Evolutionary conservation across 2,113 vertebrate genomes (phyloP).

Genomic region (Sarotherodon lohbergeri): DNA sequence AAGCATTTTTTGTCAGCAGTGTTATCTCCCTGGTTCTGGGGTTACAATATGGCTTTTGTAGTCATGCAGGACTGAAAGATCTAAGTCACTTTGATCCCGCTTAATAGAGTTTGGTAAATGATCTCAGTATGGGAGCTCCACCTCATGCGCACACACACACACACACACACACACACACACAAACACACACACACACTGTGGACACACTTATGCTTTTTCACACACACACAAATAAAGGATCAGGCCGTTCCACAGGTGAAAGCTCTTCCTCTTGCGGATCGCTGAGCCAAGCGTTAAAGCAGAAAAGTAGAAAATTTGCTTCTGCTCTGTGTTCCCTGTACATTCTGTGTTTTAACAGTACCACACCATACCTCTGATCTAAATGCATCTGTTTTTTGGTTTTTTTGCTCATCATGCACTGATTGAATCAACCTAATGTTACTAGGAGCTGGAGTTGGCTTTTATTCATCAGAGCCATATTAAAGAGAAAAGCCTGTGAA

Average conservation of each 20-base stretch:
- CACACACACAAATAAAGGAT: neutral
- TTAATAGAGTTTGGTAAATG: constrained; percentile 77
- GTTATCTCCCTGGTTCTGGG: constrained; percentile 59
- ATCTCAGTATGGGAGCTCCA: constrained; percentile 65
- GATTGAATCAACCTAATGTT: neutral
- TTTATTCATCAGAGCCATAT: neutral
- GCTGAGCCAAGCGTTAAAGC: constrained; percentile 46
- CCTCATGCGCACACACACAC: neutral
- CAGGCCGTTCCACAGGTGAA: constrained; percentile 51
- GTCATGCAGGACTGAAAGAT: constrained; percentile 62
- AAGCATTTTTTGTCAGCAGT: constrained; percentile 67
- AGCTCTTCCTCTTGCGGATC: constrained; percentile 41
- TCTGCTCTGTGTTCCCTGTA: neutral
- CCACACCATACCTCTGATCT: neutral
- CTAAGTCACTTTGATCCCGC: constrained; percentile 75
- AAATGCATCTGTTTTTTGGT: neutral
- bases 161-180: constrained; percentile 8
- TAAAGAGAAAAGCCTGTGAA: neutral
- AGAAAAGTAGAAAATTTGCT: constrained; percentile 41
- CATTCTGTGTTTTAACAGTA: neutral
- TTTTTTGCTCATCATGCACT: neutral
- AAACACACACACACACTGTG: neutral
- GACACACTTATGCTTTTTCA: constrained; percentile 9
- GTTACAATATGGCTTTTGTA: constrained; percentile 77
- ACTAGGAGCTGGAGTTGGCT: neutral